Percentiles rank a stretch among this genome's conserved stretches.
These are phyloP conservation scores for Nomada lathburiana DNA, from an alignment of 2,888 invertebrate genomes.

Conservation along the genomic window DNA sequence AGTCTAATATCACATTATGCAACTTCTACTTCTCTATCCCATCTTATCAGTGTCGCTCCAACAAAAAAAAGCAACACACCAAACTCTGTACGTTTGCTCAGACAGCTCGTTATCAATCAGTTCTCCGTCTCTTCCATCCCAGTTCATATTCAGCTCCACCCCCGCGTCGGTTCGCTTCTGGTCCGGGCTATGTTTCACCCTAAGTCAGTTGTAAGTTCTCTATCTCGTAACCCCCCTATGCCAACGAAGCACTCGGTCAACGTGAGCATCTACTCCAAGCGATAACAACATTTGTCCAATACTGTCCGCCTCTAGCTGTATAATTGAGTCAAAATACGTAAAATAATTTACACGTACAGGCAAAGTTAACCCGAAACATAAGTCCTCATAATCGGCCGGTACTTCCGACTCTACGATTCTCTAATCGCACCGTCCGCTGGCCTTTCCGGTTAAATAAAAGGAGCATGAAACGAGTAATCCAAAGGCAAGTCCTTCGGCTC, in stretches of 20 bases:
- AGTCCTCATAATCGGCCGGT: too few species aligned
- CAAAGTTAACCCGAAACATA: too few species aligned
- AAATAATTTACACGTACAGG: too few species aligned
- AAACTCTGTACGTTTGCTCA: background rate
- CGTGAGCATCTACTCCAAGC: background rate
- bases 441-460: too few species aligned
- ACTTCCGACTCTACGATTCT: too few species aligned
- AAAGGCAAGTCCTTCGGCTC: background rate
- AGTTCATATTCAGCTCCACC: background rate
- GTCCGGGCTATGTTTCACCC: background rate
- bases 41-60: background rate
- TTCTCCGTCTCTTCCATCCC: background rate
- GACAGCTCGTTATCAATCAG: constrained; percentile 4
- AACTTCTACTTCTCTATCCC: background rate
- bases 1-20: background rate
- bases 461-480: too few species aligned
- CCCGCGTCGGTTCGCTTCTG: background rate
- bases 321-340: background rate
- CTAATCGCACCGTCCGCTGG: too few species aligned
- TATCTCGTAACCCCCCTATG: background rate
- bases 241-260: background rate
- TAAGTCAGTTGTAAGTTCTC: constrained; percentile 11
- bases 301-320: background rate
- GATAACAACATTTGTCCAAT: constrained; percentile 2
- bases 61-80: background rate